Evolutionary conservation across 2,113 vertebrate species (phyloP).

Genomic region (Erythrolamprus reginae): DNA sequence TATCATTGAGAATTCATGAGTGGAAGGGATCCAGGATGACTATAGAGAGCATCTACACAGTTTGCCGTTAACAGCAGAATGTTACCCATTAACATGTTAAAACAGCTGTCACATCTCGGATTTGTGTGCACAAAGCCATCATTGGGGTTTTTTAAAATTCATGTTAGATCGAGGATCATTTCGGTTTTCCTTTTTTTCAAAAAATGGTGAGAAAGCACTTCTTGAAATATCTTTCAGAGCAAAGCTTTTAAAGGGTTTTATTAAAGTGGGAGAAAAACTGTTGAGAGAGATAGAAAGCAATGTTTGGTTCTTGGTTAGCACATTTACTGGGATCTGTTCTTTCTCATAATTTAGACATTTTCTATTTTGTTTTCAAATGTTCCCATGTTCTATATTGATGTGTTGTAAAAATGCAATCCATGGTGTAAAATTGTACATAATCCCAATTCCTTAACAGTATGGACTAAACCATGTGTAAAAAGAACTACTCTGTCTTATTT

Average conservation of each 20-base stretch:
- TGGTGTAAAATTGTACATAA: conserved; percentile 74
- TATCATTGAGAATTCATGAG: background rate
- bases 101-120: background rate
- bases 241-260: conserved; percentile 45
- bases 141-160: conserved; percentile 42
- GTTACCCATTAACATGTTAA: background rate
- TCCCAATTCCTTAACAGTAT: conserved; percentile 67
- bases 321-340: conserved; percentile 55
- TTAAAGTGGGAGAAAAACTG: conserved; percentile 48
- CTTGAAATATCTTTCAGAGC: conserved; percentile 45
- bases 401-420: conserved; percentile 69
- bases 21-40: background rate
- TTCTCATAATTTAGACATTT: conserved; percentile 60
- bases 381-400: conserved; percentile 67
- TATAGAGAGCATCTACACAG: background rate
- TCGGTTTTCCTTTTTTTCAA: conserved; percentile 38
- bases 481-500: conserved; percentile 84
- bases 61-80: background rate
- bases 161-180: conserved; percentile 50
- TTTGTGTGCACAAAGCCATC: background rate
- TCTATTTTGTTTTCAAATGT: conserved; percentile 64
- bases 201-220: conserved; percentile 25
- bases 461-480: conserved; percentile 75
- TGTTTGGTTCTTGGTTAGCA: conserved; percentile 58
- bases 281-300: conserved; percentile 45